These are phyloP conservation scores for Callorhinus ursinus DNA, from an alignment of 2,113 vertebrate species.

Conservation along the genomic window DNA sequence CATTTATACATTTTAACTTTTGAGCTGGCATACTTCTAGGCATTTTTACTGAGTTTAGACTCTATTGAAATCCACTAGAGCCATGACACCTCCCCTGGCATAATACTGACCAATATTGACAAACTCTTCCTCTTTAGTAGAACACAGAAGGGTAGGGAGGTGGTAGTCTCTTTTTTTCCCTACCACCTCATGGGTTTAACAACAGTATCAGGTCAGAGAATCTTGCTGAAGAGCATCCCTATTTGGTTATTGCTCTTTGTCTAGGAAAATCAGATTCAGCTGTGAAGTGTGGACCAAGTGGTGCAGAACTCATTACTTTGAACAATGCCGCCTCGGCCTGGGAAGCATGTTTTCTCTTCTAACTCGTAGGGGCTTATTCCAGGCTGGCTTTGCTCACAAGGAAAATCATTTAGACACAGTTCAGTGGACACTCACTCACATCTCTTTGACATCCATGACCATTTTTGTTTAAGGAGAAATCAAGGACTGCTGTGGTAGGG, in stretches of 20 bases:
- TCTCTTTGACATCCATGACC: conserved; percentile 77
- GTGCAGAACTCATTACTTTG: conserved; percentile 82
- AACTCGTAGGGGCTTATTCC: conserved; percentile 68
- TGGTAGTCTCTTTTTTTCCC: background rate
- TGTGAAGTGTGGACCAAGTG: conserved; percentile 79
- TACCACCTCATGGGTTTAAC: background rate
- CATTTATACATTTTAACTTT: conserved; percentile 23
- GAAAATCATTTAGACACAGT: conserved; percentile 80
- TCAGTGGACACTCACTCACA: conserved; percentile 68
- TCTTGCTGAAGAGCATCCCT: background rate
- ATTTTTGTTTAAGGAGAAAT: conserved; percentile 75
- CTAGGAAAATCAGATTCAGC: conserved; percentile 78
- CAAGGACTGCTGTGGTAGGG: conserved; percentile 61
- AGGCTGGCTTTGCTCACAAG: conserved; percentile 77
- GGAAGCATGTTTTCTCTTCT: conserved; percentile 80
- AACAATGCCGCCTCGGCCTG: conserved; percentile 81
- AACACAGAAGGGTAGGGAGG: background rate
- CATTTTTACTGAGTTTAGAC: conserved; percentile 18
- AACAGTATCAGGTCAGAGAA: background rate
- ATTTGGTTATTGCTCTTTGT: conserved; percentile 77
- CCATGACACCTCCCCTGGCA: background rate
- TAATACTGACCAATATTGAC: background rate
- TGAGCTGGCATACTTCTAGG: conserved; percentile 25
- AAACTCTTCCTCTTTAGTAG: conserved; percentile 4
- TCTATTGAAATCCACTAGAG: conserved; percentile 33